Evolutionary conservation across 2,113 vertebrate species (phyloP), one percentile per base, ranked within the genome.

Genomic region (Amphiprion percula): DNA sequence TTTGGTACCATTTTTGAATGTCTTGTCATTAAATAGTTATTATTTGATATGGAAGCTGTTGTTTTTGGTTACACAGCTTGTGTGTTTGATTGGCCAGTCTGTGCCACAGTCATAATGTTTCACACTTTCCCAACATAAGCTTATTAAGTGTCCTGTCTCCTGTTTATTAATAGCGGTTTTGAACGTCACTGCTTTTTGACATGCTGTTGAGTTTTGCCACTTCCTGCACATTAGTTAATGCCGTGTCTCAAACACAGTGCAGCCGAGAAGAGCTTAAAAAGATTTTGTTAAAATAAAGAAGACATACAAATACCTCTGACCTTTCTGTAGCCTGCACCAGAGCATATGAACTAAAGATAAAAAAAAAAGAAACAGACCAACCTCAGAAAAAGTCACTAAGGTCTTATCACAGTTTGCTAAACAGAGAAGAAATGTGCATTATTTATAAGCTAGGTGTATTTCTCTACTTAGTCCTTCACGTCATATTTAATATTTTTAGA

Each of bases 1-100:
- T 50, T 55, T 50, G 37, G 41, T 23, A 19, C 41, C 23, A 6
- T 67, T 19, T 41, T 67, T 67, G 66, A 84, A 72, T 76, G 73
- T 50, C 49, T 44, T 46, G 46, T 44, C 72, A 58, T 72, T 64
- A 75, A 66, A 72, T 47, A 64, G 65, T 47, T 8, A 41, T 72
- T 81, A 68, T 63, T 67, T 44, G 24, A 77, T 46, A 66, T 66
- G 28, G 41, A 61, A 54, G 68, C 61, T 85, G 60, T 21, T 55
- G 53, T 59, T 82, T 79, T 55, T 71, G n/a, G 28, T 64, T 23
- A 47, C 7, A 15, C 50, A 28, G 58, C 28, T 71, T 33, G 17
- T 11, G 63, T 15, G 2, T 79, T 68, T 79, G 23, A 75, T 75
- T 67, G 62, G 62, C 50, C 52, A 24, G 50, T 68, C 41, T 37